Evolutionary conservation across 2,113 vertebrate species (phyloP), one percentile per base, ranked within the genome.

Genomic region (Garra rufa): DNA sequence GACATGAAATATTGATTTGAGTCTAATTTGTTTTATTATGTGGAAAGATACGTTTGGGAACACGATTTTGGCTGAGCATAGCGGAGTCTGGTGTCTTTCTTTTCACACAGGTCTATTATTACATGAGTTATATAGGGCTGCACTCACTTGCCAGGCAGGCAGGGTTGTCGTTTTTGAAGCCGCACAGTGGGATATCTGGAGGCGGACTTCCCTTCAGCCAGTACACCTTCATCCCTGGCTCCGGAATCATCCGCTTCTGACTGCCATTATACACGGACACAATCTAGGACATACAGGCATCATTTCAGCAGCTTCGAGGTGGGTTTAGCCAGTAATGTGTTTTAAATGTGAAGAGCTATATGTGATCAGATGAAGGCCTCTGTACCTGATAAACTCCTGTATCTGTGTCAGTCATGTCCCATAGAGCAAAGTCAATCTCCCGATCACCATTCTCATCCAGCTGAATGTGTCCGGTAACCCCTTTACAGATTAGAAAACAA

Each of bases 351-450:
- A n/a, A 61, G 55, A 34, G 26, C 7, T 28, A 9, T 6, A 24
- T 48, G 63, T 48, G 65, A 65, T 82, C 46, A 63, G 24, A 83
- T 46, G 14, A 57, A 77, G 24, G 1, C 21, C 26, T 50, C 21
- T 89, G 86, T 89, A 98, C 96, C 95, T 97, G 92, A 88, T 96
- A 99, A 24, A 91, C 86, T 2, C 96, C 96, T 0, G 81, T 89
- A 0, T 74, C 63, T 0, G 94, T 83, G 6, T 97, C 92, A 0
- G 88, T 91, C 96, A 96, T 95, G 92, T 98, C 97, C 97, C 97
- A 99, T 13, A 98, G 89, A 8, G 97, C 95, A 10, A 96, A 98
- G 89, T 98, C 96, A 0, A 93, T 94, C 91, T 98, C 95, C 83
- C 97, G 93, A 84, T 99, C 97, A 0, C 97, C 97, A 0, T 91